phyloP scores from a whole-genome alignment of 2,888 invertebrate species.

The Serripes groenlandicus region DNA sequence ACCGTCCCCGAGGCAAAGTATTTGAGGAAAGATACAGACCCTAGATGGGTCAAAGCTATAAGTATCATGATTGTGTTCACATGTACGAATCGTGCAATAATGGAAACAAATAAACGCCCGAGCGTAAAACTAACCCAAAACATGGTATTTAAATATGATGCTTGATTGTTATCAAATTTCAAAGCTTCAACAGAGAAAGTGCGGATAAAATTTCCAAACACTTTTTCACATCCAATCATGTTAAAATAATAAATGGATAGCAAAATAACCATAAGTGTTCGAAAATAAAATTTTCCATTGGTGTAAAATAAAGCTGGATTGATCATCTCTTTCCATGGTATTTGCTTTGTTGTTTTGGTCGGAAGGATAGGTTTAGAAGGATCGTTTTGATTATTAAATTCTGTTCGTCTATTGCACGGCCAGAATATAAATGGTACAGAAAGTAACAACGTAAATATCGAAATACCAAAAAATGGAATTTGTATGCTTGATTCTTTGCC shows the following conservation, averaged over 20 bases:
- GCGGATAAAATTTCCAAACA: slow-evolving; percentile 43
- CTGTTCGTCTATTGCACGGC: not conserved
- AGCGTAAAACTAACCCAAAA: slow-evolving; percentile 54
- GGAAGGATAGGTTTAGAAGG: not conserved
- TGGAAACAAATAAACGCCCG: slow-evolving; percentile 44
- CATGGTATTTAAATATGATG: slow-evolving; percentile 44
- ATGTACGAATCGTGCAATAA: slow-evolving; percentile 31
- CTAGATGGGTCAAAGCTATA: not conserved
- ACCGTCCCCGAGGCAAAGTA: slow-evolving; percentile 17
- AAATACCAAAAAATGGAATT: slow-evolving; percentile 36
- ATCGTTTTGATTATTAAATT: not conserved
- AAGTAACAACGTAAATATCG: slow-evolving; percentile 35
- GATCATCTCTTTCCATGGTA: slow-evolving; percentile 37
- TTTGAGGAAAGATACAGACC: slow-evolving; percentile 13
- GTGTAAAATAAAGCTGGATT: slow-evolving; percentile 59
- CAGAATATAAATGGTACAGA: slow-evolving; percentile 51
- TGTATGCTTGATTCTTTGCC: slow-evolving; percentile 50
- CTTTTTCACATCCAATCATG: slow-evolving; percentile 52
- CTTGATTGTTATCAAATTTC: slow-evolving; percentile 37
- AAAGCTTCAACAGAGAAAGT: slow-evolving; percentile 60
- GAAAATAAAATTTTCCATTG: slow-evolving; percentile 37
- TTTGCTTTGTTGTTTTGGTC: not conserved
- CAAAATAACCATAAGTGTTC: slow-evolving; percentile 22
- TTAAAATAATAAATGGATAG: slow-evolving; percentile 46
- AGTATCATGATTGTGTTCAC: slow-evolving; percentile 28